Conservation (phyloP, 1,140 invertebrate genomes). For the Solenopsis fugax region DNA sequence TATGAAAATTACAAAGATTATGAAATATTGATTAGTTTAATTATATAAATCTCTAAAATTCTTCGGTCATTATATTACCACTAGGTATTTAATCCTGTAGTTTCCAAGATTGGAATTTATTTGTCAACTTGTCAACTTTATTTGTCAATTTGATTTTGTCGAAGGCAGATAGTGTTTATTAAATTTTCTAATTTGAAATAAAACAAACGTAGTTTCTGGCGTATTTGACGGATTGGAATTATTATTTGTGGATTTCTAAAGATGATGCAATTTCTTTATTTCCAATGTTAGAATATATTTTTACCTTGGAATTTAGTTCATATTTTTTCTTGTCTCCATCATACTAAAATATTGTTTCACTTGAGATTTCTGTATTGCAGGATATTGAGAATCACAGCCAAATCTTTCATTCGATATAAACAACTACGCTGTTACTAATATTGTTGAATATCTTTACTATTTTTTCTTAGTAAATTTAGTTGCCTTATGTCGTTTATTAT, state of each 20-base stretch:
- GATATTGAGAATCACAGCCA: neutral
- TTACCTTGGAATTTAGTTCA: neutral
- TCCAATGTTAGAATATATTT: neutral
- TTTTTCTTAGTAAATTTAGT: slow-evolving; percentile 79
- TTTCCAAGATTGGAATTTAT: neutral
- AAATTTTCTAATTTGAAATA: neutral
- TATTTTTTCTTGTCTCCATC: neutral
- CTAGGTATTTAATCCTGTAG: neutral
- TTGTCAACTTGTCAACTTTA: neutral
- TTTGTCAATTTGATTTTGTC: neutral
- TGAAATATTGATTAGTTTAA: neutral
- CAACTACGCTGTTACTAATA: neutral
- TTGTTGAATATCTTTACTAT: neutral
- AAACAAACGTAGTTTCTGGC: neutral
- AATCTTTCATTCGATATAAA: neutral
- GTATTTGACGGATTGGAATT: neutral
- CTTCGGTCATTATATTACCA: neutral
- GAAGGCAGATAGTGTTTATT: neutral
- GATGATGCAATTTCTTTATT: neutral
- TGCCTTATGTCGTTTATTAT: slow-evolving; percentile 80
- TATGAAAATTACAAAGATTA: neutral
- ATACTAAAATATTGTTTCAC: neutral
- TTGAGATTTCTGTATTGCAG: neutral
- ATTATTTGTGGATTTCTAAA: neutral
- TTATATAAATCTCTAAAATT: neutral